Evolutionary conservation across 2,888 invertebrate species (phyloP).

Genomic region (Orthosia cruda): DNA sequence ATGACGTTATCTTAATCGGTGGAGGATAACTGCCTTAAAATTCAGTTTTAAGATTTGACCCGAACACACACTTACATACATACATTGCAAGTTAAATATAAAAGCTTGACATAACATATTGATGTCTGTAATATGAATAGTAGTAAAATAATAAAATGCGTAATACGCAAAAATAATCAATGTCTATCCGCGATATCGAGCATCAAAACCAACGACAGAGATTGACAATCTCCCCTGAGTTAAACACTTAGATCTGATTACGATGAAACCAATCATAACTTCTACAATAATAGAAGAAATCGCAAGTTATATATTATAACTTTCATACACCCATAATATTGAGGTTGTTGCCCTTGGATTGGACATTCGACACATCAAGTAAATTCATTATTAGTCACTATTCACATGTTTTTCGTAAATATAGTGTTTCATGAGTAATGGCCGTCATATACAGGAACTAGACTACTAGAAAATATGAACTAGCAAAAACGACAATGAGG

Average conservation of each 20-base stretch:
- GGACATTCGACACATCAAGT: neutral
- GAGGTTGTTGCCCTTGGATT: conserved; percentile 19
- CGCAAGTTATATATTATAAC: conserved; percentile 21
- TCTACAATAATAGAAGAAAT: conserved; percentile 74
- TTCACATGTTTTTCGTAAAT: neutral
- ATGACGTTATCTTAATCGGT: too few relatives aligned
- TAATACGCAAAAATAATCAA: conserved; percentile 10
- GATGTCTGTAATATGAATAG: neutral
- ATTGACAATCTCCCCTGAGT: conserved; percentile 28
- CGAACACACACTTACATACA: too few relatives aligned
- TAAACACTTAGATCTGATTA: conserved; percentile 72
- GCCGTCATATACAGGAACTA: neutral
- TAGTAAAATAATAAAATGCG: neutral
- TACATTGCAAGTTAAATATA: too few relatives aligned
- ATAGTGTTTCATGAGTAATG: neutral
- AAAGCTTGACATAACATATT: too few relatives aligned
- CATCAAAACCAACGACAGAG: conserved; percentile 16
- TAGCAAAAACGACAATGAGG: neutral
- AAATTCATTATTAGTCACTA: conserved; percentile 3
- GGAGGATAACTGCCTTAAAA: too few relatives aligned
- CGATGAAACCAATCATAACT: conserved; percentile 75
- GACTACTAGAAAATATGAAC: neutral
- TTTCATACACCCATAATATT: neutral
- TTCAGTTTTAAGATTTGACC: too few relatives aligned
- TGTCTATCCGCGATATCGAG: neutral